Base-by-base conservation (phyloP, 2,888 invertebrate species). In the Xanthorhoe designata region DNA sequence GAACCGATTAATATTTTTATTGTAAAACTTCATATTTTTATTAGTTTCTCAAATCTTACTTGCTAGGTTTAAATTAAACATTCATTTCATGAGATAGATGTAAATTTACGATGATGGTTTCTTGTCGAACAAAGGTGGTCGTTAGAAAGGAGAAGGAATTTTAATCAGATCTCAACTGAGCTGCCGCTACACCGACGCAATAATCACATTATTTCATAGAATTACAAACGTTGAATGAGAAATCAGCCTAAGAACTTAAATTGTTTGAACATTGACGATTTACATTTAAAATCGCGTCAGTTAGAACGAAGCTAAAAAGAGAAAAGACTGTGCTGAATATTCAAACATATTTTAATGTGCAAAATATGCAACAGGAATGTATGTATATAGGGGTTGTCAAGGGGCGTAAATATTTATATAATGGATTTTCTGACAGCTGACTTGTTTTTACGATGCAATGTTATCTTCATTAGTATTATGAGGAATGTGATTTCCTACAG, bases 331-430 rank as follows among this genome's bases (percentile, higher is more conserved):
- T 13, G 29, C 29, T 60, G 29, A 60, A 60, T 60, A 60, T 60
- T 53, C 52, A 29, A 32, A 53, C 8, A 42, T 32, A 6, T 32
- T 5, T 7, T 9, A 51, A 51, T 59, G 35, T 59, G 52, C 55
- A 56, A 69, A 66, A 66, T 58, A 50, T 18, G 19, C 17, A 18
- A 47, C 58, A 50, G 18, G 32, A 49, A 47, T 15, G 29, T 49
- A 13, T 7, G 18, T 29, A 57, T 35, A 13, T 13, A 42, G 38
- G 13, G 3, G 24, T 56, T 24, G 24, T 45, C 45, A 19, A 13
- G 45, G 42, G 42, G 1, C n/a, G 2, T 4, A 55, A 42, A 38
- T 38, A 38, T 10, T 38, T 7, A 38, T 38, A 10, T 38, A 9
- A 38, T 38, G 8, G 38, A 13, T 38, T 38, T 38, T 10, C 32